Conservation (phyloP, 2,888 invertebrate species). For the Archips xylosteana region DNA sequence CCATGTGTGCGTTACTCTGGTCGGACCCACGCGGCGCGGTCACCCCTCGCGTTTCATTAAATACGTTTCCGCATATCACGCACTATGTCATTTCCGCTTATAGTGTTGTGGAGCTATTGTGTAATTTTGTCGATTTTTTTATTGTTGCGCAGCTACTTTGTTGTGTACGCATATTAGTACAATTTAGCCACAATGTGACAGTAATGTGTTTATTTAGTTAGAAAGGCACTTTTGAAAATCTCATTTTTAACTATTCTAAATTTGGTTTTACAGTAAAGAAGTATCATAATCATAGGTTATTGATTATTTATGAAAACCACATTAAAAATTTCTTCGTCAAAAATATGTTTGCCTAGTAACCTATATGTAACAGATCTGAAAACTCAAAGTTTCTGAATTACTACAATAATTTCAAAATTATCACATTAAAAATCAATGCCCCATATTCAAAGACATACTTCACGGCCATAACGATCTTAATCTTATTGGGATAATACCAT, state of each 20-base stretch:
- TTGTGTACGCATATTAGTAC: slow-evolving; percentile 16
- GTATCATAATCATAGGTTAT: too few relatives aligned
- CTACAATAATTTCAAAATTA: not conserved
- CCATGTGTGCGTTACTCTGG: slow-evolving; percentile 49
- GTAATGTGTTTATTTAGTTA: slow-evolving; percentile 2
- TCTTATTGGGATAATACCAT: slow-evolving; percentile 1
- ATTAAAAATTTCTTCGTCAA: too few relatives aligned
- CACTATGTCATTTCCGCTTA: slow-evolving; percentile 83
- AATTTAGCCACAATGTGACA: slow-evolving; percentile 1
- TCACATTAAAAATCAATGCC: not conserved
- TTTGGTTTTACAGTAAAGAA: too few relatives aligned
- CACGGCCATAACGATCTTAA: slow-evolving; percentile 47
- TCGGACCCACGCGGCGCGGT: slow-evolving; percentile 64
- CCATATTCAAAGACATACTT: not conserved
- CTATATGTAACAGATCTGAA: too few relatives aligned
- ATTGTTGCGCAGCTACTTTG: slow-evolving; percentile 9
- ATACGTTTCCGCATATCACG: slow-evolving; percentile 85
- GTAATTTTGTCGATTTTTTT: slow-evolving; percentile 25
- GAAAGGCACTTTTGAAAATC: not conserved
- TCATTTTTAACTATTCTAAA: not conserved
- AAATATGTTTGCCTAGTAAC: too few relatives aligned
- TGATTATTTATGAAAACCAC: too few relatives aligned
- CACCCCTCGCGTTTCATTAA: slow-evolving; percentile 84
- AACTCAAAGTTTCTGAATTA: too few relatives aligned
- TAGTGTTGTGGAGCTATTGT: slow-evolving; percentile 57